These are phyloP conservation scores for Hyla sarda DNA, from an alignment of 2,113 vertebrate genomes.

Conservation along the genomic window DNA sequence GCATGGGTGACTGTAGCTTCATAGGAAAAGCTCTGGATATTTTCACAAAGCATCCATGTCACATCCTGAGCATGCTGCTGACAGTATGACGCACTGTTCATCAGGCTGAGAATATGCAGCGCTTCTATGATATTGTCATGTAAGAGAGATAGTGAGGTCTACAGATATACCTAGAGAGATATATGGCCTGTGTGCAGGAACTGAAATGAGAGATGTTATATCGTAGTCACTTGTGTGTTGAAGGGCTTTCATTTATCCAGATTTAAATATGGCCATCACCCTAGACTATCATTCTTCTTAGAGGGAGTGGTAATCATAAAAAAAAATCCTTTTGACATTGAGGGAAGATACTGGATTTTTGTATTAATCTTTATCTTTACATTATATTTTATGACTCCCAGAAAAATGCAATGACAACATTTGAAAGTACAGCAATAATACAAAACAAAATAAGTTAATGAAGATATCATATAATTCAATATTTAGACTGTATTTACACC, in stretches of 20 bases:
- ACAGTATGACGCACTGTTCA: constrained; percentile 11
- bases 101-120: constrained; percentile 16
- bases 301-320: constrained; percentile 1
- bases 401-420: background rate
- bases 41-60: background rate
- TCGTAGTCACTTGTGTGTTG: constrained; percentile 2
- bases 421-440: background rate
- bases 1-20: background rate
- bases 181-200: constrained; percentile 1
- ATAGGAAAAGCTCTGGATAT: background rate
- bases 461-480: background rate
- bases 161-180: constrained; percentile 30
- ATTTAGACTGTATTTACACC: background rate
- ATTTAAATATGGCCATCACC: constrained; percentile 24
- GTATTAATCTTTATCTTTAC: constrained; percentile 12
- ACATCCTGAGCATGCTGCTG: background rate
- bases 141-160: constrained; percentile 30
- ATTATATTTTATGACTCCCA: background rate
- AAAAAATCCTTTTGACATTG: constrained; percentile 26
- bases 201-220: constrained; percentile 28
- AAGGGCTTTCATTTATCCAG: constrained; percentile 35
- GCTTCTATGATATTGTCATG: constrained; percentile 20
- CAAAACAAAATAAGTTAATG: background rate
- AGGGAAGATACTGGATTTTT: constrained; percentile 2
- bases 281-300: constrained; percentile 4